Evolutionary conservation across 30 jellyfish, hydroid and myxozoan genomes (phyloP).

Genomic region (Hydra vulgaris): DNA sequence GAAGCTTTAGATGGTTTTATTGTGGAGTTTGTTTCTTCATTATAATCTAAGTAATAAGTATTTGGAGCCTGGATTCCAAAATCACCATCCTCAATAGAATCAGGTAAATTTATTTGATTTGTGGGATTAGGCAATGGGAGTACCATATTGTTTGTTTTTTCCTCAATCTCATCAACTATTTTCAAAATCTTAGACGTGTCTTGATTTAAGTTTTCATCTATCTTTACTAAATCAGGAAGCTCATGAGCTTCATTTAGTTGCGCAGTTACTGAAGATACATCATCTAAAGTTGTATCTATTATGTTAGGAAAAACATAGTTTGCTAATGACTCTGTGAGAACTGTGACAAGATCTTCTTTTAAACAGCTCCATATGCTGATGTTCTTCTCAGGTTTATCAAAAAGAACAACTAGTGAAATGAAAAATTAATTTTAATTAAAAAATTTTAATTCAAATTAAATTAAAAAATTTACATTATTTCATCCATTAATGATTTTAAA

Average conservation of each 20-base stretch:
- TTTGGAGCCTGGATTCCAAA: not conserved
- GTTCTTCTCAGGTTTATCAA: constrained; percentile 39
- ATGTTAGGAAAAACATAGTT: constrained; percentile 91
- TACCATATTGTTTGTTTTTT: not conserved
- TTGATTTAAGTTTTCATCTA: not conserved
- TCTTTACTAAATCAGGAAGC: not conserved
- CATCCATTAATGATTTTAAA: not conserved
- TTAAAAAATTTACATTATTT: not conserved
- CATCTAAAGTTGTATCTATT: constrained; percentile 83
- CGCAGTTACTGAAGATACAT: constrained; percentile 62
- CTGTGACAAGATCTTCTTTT: constrained; percentile 87
- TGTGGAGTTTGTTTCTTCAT: not conserved
- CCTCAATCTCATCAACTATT: constrained; percentile 1
- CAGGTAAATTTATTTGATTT: constrained; percentile 6
- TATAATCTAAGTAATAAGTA: not conserved
- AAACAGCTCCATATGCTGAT: constrained; percentile 83
- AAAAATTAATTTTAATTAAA: not conserved
- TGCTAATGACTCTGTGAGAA: constrained; percentile 83
- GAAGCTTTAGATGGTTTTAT: not conserved
- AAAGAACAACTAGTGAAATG: constrained; percentile 47
- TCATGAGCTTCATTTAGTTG: constrained; percentile 12
- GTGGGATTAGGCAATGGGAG: not conserved
- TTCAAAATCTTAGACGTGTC: not conserved
- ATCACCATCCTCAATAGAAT: constrained; percentile 7
- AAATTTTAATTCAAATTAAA: not conserved